Evolutionary conservation across 64 coral and sea anemone species (phyloP).

Genomic region (Stylophora pistillata): DNA sequence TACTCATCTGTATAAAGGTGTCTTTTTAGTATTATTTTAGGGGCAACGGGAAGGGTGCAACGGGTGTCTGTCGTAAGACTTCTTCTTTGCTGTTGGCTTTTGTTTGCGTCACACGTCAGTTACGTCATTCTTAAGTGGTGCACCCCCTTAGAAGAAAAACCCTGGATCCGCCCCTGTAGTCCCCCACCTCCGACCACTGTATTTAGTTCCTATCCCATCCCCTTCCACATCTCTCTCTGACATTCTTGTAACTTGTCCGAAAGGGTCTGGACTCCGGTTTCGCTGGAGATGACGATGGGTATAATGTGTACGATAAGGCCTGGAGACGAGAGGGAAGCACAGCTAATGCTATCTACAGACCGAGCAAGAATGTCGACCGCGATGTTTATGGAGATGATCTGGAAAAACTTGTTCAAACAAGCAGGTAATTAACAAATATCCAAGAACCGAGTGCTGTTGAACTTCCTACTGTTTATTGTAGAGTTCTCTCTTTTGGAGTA

Average conservation of each 20-base stretch:
- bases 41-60: too few relatives aligned
- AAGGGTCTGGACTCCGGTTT: slow-evolving; percentile 95
- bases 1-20: too few relatives aligned
- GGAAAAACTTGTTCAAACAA: slow-evolving; percentile 89
- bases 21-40: too few relatives aligned
- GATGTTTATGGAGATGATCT: slow-evolving; percentile 97
- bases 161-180: too few relatives aligned
- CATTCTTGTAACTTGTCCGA: not conserved
- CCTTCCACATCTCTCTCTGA: not conserved
- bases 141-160: too few relatives aligned
- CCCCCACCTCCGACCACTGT: not conserved
- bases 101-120: too few relatives aligned
- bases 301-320: slow-evolving; percentile 96
- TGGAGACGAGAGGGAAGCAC: slow-evolving; percentile 91
- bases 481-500: too few relatives aligned
- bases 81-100: too few relatives aligned
- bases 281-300: slow-evolving; percentile 88
- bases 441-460: not conserved
- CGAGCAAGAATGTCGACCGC: slow-evolving; percentile 86
- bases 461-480: too few relatives aligned
- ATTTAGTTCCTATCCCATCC: not conserved
- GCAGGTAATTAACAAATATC: slow-evolving; percentile 40
- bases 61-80: too few relatives aligned
- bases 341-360: slow-evolving; percentile 86
- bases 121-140: too few relatives aligned